Base-by-base conservation (phyloP, 2,113 vertebrate species). In the Trematomus loennbergii region DNA sequence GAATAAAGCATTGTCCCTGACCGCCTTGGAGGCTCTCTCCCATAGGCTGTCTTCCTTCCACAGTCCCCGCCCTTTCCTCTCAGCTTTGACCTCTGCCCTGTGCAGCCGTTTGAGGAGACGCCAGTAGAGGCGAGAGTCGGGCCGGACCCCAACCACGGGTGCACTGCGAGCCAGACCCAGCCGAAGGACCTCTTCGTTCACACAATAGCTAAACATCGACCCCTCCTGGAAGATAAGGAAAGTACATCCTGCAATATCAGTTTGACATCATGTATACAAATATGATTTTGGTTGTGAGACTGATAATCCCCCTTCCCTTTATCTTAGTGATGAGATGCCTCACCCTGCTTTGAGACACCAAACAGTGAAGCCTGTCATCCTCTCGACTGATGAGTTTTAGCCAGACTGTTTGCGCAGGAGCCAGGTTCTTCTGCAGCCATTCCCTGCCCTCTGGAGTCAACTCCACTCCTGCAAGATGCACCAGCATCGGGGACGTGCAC, bases 401-500 rank as follows among this genome's bases (percentile, higher is more conserved):
- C 98, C 98, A 97, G 1, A 99, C 80, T 0, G 55, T 84, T 65
- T 98, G 94, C 0, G 86, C 69, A 45, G 96, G 94, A 55, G 82
- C 89, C 57, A 99, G 69, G 73, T 96, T 94, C 6, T 78, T 67
- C 78, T 91, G 88, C 48, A 99, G 90, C 98, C 98, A 99, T 7
- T 54, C 18, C 2, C 55, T 65, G 52, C 95, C 96, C 0, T 93
- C 82, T 0, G 94, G 92, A 2, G 96, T 96, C 90, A 98, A 61
- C 81, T 97, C 95, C 85, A 99, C 96, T 13, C 98, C 98, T 0
- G 97, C 97, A 79, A 99, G 93, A 53, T 89, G 92, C 60, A 99
- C 83, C 87, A 95, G 79, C 86, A 99, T 86, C 1, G 91, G 74
- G 8, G 95, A 93, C 12, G 87, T 2, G 0, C 86, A 66, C 12